Percentiles rank a stretch among this genome's conserved stretches.
Evolutionary conservation across 1,140 invertebrate species (phyloP).

Genomic region (Oncopeltus fasciatus): DNA sequence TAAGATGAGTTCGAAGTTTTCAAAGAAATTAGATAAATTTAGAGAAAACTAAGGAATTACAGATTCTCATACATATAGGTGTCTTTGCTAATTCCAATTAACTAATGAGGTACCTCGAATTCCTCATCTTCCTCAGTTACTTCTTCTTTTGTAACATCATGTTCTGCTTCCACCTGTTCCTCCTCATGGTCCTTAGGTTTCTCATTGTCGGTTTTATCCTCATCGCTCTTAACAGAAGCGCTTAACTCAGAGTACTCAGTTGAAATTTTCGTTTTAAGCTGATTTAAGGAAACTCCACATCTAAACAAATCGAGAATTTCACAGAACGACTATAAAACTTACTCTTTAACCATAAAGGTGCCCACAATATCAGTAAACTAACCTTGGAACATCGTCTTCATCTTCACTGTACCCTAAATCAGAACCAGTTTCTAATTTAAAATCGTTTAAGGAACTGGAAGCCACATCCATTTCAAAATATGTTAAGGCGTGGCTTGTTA

Average conservation of each 20-base stretch:
- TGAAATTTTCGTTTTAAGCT: background rate
- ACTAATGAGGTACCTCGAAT: background rate
- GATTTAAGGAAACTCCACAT: slow-evolving; percentile 1
- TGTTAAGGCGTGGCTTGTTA: slow-evolving; percentile 6
- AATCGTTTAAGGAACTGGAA: background rate
- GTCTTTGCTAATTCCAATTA: no score
- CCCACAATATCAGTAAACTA: background rate
- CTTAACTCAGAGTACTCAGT: background rate
- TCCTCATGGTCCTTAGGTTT: background rate
- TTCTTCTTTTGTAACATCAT: background rate
- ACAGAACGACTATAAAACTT: background rate
- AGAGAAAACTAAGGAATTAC: no score
- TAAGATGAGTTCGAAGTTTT: no score
- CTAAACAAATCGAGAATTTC: background rate
- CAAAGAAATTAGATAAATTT: no score
- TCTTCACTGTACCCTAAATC: background rate
- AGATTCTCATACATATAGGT: no score
- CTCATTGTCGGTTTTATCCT: background rate
- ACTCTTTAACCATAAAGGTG: background rate
- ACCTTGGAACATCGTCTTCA: slow-evolving; percentile 2
- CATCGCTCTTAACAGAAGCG: background rate
- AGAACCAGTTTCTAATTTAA: background rate
- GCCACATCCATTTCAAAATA: slow-evolving; percentile 2
- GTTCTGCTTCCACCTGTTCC: background rate
- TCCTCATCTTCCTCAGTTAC: background rate